Evolutionary conservation across 2,797 vertebrate species (phyloP), one percentile per base, ranked within the genome.

Genomic region (Sparidentex hasta): DNA sequence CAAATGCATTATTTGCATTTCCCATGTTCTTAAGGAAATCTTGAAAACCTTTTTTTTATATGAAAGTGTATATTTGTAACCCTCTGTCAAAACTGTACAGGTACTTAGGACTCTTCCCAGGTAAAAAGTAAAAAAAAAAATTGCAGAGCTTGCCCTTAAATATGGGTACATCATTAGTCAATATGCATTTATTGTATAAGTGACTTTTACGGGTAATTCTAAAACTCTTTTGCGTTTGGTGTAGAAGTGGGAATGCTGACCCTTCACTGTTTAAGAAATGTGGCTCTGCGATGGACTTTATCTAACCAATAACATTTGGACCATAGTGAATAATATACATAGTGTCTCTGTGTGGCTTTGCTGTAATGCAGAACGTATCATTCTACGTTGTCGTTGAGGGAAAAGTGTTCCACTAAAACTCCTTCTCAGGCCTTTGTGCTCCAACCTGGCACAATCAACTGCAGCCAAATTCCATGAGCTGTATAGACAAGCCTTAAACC

Each of bases 381-480:
- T 59, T 64, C 33, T 48, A 8, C 7, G n/a, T 88, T 63, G 55
- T 2, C 25, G 63, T 50, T 76, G 74, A 67, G 58, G 33, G 46
- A 63, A 50, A 87, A 70, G 33, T 74, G 67, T 74, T 77, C 59
- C 73, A 66, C 74, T 71, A 77, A 87, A 84, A 78, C 80, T 76
- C 71, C 74, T 68, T 74, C 76, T 47, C 61, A 62, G 59, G 66
- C 64, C 66, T 79, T 89, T 83, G 83, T 88, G 69, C 78, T 86
- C 64, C 69, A 72, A 71, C 69, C 56, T 25, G 76, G 44, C 66
- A 74, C 78, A 86, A 84, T 87, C 80, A 80, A 12, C 86, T 66
- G 48, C 88, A 88, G 83, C 80, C 77, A 88, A 74, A 88, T 84
- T 84, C 83, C 73, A 78, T 71, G 69, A 89, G 82, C 68, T 78